A percentile compares a stretch with the other conserved stretches of the same genome.
Evolutionary conservation across 37 sponge, comb jelly and placozoan species (phyloP).

Genomic region (Amphimedon queenslandica): DNA sequence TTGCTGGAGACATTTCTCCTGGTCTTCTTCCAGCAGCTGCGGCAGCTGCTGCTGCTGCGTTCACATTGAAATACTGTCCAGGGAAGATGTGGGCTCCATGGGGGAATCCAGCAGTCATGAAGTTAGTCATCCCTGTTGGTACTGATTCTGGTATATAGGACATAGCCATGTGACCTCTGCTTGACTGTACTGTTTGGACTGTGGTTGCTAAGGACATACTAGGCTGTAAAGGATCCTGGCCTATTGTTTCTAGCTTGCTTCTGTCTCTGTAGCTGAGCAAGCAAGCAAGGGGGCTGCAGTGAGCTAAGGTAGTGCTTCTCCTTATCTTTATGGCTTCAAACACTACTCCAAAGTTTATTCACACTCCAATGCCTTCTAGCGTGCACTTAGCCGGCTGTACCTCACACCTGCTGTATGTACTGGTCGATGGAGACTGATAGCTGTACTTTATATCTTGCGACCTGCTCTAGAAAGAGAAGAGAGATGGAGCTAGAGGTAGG

Average conservation of each 20-base stretch:
- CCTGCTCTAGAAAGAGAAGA: no score
- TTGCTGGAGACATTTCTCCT: background rate
- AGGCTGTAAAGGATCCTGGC: no score
- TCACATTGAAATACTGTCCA: background rate
- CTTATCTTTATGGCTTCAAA: constrained; percentile 15
- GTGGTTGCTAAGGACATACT: background rate
- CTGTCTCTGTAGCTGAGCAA: background rate
- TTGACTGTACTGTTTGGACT: background rate
- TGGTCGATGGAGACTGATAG: background rate
- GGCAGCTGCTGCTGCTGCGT: no score
- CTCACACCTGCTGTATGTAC: background rate
- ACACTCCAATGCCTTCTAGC: constrained; percentile 1
- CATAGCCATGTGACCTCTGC: background rate
- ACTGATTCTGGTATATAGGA: background rate
- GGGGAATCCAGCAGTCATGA: background rate
- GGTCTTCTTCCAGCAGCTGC: background rate
- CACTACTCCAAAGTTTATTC: constrained; percentile 10
- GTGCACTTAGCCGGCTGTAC: constrained; percentile 7
- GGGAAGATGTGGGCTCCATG: background rate
- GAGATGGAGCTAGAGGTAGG: no score
- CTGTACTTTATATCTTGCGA: no score
- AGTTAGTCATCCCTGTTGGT: background rate
- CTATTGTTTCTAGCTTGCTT: background rate
- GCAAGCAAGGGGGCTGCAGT: no score
- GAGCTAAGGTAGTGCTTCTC: no score